Conservation (phyloP, 2,888 invertebrate species). For the Lepas anatifera region DNA sequence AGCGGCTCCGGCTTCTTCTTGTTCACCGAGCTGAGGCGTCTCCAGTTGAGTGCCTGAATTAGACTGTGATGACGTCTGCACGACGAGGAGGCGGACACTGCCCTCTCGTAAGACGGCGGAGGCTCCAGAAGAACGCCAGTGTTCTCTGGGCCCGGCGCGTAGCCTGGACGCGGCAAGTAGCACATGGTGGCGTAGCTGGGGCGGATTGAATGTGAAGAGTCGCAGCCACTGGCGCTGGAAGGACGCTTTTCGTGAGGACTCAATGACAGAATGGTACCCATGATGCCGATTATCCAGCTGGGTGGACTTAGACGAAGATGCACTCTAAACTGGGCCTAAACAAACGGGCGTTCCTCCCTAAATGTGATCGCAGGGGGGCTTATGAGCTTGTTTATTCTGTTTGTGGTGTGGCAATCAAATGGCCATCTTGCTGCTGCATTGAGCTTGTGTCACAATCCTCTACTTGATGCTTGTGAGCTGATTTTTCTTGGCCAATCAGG, state of each 20-base stretch:
- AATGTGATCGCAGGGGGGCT: no score
- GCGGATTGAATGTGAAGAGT: conserved; percentile 10
- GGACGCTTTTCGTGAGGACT: conserved; percentile 78
- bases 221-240: conserved; percentile 38
- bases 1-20: conserved; percentile 59
- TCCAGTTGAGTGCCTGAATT: conserved; percentile 92
- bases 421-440: no score
- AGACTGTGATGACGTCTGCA: conserved; percentile 87
- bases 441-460: no score
- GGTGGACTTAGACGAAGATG: no score
- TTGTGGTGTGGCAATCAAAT: no score
- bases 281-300: no score
- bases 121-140: conserved; percentile 16
- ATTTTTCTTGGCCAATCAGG: no score
- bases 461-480: no score
- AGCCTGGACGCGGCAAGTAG: conserved; percentile 12
- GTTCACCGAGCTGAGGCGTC: conserved; percentile 73
- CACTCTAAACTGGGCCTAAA: no score
- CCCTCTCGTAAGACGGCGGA: neutral
- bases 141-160: conserved; percentile 17
- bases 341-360: no score
- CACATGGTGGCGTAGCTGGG: neutral
- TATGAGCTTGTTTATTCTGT: no score
- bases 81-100: neutral
- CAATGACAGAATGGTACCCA: conserved; percentile 94